Evolutionary conservation across 23 tunicate species (phyloP), one percentile per base, ranked within the genome.

Genomic region (Trididemnum clinides): DNA sequence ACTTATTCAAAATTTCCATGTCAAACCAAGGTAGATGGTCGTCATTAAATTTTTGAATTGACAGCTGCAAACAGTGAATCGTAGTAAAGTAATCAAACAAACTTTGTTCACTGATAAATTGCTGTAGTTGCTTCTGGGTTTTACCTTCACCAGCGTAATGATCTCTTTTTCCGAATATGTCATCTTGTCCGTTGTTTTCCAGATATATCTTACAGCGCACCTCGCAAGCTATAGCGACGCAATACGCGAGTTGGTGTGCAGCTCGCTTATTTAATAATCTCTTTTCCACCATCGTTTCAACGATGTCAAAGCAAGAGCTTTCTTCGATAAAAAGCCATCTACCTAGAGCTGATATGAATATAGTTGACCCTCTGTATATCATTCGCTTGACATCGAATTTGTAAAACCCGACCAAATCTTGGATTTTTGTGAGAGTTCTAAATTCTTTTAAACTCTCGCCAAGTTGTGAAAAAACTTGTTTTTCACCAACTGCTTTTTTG

Each of bases 211-310:
- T 74, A 18, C 36, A 22, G 36, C 81, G 26, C 6, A 39, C 5
- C 25, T 74, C 81, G 64, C 81, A 74, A 6, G 58, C 81, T 15
- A 74, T 23, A 2, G 81, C 81, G 29, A 74, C 64, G 7, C 62
- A 62, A 37, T 25, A 37, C 63, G 1, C 2, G 2, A 74, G 26
- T 23, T 74, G 36, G 5, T 37, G 58, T 10, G 27, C 28, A 37
- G 6, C 28, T 5, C 21, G 12, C 12, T 35, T 23, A 3, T 12
- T 15, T 6, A 74, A 7, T 6, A 37, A 4, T 2, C 25, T 37
- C 10, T 37, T 23, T 22, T 74, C 22, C 30, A 5, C 2, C 29
- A 74, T 4, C 18, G 6, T 74, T 23, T 28, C 25, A 4, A 74
- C 30, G 22, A 37, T 37, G 6, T 74, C 81, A 25, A 74, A 74